Evolutionary conservation across 2,113 vertebrate species (phyloP).

Genomic region (Dromaius novaehollandiae): DNA sequence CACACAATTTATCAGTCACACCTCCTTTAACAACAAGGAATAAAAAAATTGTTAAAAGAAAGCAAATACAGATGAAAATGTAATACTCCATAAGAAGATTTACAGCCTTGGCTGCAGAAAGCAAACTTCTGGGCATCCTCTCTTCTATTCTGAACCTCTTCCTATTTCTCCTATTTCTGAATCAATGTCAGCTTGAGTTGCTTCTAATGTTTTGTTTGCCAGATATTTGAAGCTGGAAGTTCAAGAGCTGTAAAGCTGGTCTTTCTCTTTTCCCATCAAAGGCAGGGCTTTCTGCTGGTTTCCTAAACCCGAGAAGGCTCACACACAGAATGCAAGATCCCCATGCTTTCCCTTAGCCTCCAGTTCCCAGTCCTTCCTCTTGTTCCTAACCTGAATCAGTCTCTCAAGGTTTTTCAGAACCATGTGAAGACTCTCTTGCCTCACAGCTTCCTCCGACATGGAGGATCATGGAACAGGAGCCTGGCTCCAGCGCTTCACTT

Average conservation of each 20-base stretch:
- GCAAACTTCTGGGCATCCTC: not conserved
- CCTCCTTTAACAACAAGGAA: not conserved
- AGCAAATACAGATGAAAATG: not conserved
- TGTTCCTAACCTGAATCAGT: not conserved
- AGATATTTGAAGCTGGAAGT: not conserved
- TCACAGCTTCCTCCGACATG: not conserved
- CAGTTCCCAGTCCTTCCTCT: not conserved
- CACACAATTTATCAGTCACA: not conserved
- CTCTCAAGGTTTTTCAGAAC: not conserved
- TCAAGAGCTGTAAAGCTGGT: not conserved
- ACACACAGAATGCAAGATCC: not conserved
- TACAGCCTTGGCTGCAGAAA: not conserved
- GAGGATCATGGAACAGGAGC: not conserved
- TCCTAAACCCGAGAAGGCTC: not conserved
- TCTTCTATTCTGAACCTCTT: not conserved
- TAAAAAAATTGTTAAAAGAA: not conserved
- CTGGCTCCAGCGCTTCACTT: not conserved
- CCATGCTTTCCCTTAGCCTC: not conserved
- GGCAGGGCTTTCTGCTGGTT: not conserved
- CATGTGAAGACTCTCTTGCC: fast-evolving
- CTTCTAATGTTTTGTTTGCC: not conserved
- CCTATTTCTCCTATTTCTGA: not conserved
- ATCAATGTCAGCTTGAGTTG: not conserved
- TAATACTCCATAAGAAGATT: not conserved
- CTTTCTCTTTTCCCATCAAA: not conserved